A percentile compares a stretch with the other conserved stretches of the same genome.
Evolutionary conservation across 92 coral and sea anemone genomes (phyloP).

Genomic region (Porites divaricata): DNA sequence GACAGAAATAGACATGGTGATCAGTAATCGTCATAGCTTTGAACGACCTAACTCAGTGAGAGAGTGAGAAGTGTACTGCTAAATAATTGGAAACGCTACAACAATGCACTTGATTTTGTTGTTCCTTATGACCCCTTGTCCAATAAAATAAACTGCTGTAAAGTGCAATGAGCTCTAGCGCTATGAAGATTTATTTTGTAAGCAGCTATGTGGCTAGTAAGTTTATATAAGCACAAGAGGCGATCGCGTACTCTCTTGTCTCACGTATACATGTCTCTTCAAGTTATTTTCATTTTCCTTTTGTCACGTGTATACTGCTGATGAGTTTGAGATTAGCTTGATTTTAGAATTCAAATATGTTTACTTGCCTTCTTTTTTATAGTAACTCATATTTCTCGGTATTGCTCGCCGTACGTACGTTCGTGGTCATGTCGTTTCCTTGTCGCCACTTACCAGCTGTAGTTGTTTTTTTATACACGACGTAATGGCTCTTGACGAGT

Average conservation of each 20-base stretch:
- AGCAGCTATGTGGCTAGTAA: neutral
- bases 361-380: neutral
- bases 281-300: neutral
- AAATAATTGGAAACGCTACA: neutral
- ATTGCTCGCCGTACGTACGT: neutral
- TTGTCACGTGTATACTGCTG: too few relatives aligned
- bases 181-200: neutral
- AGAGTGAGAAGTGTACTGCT: neutral
- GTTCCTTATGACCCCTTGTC: neutral
- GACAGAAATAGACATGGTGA: neutral
- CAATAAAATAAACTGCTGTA: too few relatives aligned
- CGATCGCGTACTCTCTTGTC: too few relatives aligned
- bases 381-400: neutral
- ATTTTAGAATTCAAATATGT: neutral
- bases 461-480: neutral
- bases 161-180: neutral
- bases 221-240: neutral
- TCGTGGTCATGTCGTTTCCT: neutral
- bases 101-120: neutral
- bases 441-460: neutral
- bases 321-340: neutral
- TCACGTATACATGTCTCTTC: neutral
- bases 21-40: conserved; percentile 7
- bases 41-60: neutral
- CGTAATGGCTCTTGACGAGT: too few relatives aligned